These are phyloP conservation scores for Mus musculus DNA, from an alignment of 2,113 vertebrate genomes.

Conservation along the genomic window DNA sequence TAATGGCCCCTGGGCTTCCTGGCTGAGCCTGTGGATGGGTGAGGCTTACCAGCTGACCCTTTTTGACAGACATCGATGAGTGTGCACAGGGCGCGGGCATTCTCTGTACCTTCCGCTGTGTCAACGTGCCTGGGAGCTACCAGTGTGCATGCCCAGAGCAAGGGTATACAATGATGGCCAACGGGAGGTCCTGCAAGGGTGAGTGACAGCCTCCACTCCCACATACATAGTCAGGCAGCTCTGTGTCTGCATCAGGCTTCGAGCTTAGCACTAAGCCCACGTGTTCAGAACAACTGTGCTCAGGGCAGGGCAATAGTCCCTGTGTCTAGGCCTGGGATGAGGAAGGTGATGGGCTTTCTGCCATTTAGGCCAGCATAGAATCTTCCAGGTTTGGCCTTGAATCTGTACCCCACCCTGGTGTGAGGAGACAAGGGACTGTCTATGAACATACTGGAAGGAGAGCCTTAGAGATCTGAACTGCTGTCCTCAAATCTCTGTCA, in stretches of 20 bases:
- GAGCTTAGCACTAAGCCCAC: rapidly evolving
- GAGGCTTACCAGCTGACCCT: neutral
- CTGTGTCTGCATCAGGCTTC: rapidly evolving
- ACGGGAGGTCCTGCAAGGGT: conserved; percentile 95
- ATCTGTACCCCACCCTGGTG: neutral
- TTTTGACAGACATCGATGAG: conserved; percentile 93
- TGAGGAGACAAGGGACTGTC: neutral
- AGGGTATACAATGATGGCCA: conserved; percentile 92
- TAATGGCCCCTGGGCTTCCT: neutral
- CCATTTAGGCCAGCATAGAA: neutral
- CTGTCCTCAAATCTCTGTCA: neutral
- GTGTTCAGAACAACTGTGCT: rapidly evolving
- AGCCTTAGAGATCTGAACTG: neutral
- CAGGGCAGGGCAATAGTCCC: neutral
- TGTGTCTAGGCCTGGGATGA: neutral
- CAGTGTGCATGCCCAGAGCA: conserved; percentile 93
- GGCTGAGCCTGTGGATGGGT: neutral
- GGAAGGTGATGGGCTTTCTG: neutral
- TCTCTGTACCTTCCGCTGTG: conserved; percentile 94
- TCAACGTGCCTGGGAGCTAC: conserved; percentile 95
- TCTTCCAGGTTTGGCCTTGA: neutral
- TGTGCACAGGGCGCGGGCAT: conserved; percentile 93
- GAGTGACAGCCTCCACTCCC: neutral
- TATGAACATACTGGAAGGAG: neutral
- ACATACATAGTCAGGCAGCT: neutral